phyloP scores from a whole-genome alignment of 2,113 vertebrate genomes.

The Ploceus nigricollis region DNA sequence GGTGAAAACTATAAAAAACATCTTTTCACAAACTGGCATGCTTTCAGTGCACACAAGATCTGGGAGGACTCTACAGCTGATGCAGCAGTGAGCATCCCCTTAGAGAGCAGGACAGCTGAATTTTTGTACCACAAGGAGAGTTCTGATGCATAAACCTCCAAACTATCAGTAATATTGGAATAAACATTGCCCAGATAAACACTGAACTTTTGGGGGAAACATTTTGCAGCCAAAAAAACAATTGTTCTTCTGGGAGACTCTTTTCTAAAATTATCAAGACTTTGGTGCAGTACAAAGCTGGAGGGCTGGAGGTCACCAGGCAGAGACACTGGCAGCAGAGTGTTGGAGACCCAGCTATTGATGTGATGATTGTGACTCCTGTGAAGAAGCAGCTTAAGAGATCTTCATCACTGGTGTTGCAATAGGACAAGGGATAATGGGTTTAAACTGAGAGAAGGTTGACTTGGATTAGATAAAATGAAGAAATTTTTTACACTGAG shows the following conservation, averaged over 20 bases:
- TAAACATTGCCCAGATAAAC: neutral
- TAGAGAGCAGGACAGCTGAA: neutral
- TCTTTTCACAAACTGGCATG: neutral
- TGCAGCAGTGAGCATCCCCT: neutral
- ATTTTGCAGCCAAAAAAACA: neutral
- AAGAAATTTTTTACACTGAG: neutral
- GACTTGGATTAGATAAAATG: neutral
- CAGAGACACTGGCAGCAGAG: neutral
- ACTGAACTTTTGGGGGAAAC: rapidly evolving
- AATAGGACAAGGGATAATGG: neutral
- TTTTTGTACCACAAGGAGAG: neutral
- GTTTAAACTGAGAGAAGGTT: neutral
- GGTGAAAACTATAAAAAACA: neutral
- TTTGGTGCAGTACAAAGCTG: neutral
- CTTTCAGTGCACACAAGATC: neutral
- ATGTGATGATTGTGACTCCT: neutral
- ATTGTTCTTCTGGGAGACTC: neutral
- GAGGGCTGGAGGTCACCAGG: neutral
- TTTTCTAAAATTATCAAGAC: neutral
- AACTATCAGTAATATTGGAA: rapidly evolving
- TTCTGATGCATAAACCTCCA: neutral
- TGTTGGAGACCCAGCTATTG: neutral
- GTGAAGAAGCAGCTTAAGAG: neutral
- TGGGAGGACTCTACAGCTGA: neutral
- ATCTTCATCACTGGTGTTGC: neutral